phyloP scores from a whole-genome alignment of 2,888 invertebrate genomes.

The Enchytraeus crypticus region DNA sequence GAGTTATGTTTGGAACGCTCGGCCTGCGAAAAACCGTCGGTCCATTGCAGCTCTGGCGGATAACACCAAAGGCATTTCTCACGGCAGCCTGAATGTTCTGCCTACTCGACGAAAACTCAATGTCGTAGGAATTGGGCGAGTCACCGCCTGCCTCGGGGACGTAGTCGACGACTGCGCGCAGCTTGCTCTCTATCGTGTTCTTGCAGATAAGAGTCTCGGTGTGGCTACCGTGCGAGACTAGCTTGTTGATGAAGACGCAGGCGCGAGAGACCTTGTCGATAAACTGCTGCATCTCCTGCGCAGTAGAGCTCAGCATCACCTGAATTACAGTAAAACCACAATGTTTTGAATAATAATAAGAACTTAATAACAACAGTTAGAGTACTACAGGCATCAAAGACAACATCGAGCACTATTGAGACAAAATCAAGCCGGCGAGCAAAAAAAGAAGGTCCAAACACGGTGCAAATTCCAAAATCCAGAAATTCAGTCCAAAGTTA shows the following conservation, averaged over 20 bases:
- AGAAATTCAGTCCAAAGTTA: no score
- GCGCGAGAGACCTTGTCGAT: neutral
- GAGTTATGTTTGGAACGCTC: neutral
- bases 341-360: no score
- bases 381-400: no score
- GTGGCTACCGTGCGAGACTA: neutral
- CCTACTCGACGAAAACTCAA: slow-evolving; percentile 94
- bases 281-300: neutral
- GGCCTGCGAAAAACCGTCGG: slow-evolving; percentile 32
- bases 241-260: neutral
- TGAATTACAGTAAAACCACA: neutral
- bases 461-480: no score
- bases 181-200: slow-evolving; percentile 75
- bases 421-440: no score
- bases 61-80: slow-evolving; percentile 85
- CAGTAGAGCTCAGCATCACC: neutral
- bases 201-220: neutral
- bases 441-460: no score
- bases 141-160: slow-evolving; percentile 65
- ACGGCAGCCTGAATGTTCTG: slow-evolving; percentile 74
- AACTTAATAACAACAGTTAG: no score
- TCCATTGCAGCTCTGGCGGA: slow-evolving; percentile 62
- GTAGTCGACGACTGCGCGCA: slow-evolving; percentile 71
- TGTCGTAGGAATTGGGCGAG: slow-evolving; percentile 53
- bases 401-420: no score